Evolutionary conservation across 2,888 invertebrate species (phyloP).

Genomic region (Cloeon dipterum): DNA sequence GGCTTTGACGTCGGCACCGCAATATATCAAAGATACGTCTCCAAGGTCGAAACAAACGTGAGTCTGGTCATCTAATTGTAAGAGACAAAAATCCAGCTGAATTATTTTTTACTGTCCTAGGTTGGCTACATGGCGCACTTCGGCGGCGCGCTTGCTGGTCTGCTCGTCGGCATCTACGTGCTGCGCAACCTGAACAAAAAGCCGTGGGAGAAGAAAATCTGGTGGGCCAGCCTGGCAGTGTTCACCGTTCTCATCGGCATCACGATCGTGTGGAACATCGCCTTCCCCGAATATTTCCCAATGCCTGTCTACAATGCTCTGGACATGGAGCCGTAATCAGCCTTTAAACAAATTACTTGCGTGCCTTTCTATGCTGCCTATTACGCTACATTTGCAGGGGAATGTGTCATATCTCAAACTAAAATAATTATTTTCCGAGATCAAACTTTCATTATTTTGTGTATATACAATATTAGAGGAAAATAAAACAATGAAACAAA

Average conservation of each 20-base stretch:
- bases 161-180: slow-evolving; percentile 59
- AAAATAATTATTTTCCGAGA: too few species aligned
- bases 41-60: slow-evolving; percentile 33
- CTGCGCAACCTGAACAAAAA: slow-evolving; percentile 59
- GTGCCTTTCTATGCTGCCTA: too few species aligned
- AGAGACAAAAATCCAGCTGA: neutral
- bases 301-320: too few species aligned
- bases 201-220: slow-evolving; percentile 56
- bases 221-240: slow-evolving; percentile 56
- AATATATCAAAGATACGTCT: slow-evolving; percentile 64
- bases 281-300: slow-evolving; percentile 13
- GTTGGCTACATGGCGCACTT: slow-evolving; percentile 89
- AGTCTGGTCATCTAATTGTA: slow-evolving; percentile 5
- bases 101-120: too few species aligned
- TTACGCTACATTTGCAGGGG: too few species aligned
- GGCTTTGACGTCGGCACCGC: slow-evolving; percentile 73
- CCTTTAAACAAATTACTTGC: too few species aligned
- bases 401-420: too few species aligned
- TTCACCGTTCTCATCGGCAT: slow-evolving; percentile 45
- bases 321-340: too few species aligned
- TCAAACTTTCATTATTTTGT: too few species aligned
- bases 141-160: slow-evolving; percentile 73
- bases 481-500: too few species aligned
- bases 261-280: slow-evolving; percentile 48
- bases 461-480: too few species aligned